A percentile compares a stretch with the other conserved stretches of the same genome.
Conservation (phyloP, 2,888 invertebrate genomes). For the Herminia tarsipennalis region DNA sequence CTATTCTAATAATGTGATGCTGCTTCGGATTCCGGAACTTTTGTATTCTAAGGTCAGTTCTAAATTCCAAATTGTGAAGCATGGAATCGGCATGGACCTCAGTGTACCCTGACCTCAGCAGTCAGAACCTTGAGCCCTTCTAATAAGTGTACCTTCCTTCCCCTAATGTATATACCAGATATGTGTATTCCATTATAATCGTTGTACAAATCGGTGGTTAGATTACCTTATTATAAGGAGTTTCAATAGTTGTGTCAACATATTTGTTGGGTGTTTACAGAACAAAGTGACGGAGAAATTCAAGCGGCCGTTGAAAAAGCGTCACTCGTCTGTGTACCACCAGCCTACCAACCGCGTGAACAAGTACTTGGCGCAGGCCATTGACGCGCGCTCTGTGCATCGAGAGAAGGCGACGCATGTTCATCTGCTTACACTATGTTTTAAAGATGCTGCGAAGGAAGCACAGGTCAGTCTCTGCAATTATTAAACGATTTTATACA, state of each 20-base stretch:
- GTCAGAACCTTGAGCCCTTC: conserved; percentile 24
- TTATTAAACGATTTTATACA: too few relatives aligned
- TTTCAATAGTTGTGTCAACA: conserved; percentile 46
- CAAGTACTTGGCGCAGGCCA: conserved; percentile 96
- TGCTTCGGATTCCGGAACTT: conserved; percentile 83
- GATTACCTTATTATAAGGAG: conserved; percentile 19
- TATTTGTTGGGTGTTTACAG: conserved; percentile 76
- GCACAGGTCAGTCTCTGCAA: conserved; percentile 90
- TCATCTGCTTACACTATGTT: conserved; percentile 93
- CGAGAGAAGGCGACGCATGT: conserved; percentile 96
- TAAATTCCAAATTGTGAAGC: conserved; percentile 64
- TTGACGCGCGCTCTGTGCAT: conserved; percentile 95
- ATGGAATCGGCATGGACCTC: conserved; percentile 79
- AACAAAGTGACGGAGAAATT: conserved; percentile 95
- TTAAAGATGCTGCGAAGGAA: conserved; percentile 94
- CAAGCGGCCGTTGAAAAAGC: conserved; percentile 94
- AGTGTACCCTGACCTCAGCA: conserved; percentile 59
- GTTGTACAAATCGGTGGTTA: conserved; percentile 49
- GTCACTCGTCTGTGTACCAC: conserved; percentile 94
- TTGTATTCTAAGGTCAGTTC: conserved; percentile 82
- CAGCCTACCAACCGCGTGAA: conserved; percentile 96
- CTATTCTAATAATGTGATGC: conserved; percentile 81
- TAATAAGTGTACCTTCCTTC: conserved; percentile 40
- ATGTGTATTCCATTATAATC: conserved; percentile 33
- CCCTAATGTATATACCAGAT: conserved; percentile 42